A percentile compares a stretch with the other conserved stretches of the same genome.
Conservation (phyloP, 2,888 invertebrate species). For the Mallateleia sp. region DNA sequence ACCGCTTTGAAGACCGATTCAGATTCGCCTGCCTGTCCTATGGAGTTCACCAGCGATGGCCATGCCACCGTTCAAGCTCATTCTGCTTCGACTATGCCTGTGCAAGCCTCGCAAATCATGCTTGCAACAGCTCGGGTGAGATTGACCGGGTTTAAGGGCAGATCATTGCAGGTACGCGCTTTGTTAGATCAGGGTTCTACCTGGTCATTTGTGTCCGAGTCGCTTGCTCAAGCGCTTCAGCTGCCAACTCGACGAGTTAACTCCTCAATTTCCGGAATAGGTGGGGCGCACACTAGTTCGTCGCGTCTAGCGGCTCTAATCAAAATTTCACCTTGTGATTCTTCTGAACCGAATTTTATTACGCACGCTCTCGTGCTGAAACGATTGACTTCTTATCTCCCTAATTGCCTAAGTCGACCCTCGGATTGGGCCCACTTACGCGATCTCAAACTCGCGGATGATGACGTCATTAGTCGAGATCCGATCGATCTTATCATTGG, state of each 20-base stretch:
- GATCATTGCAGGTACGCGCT: not conserved
- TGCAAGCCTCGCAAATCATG: not conserved
- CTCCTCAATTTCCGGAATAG: not conserved
- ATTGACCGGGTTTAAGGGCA: not conserved
- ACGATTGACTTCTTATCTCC: too few relatives aligned
- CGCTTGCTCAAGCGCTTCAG: not conserved
- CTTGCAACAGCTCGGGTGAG: not conserved
- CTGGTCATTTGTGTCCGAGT: constrained; percentile 7
- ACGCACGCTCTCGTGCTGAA: too few relatives aligned
- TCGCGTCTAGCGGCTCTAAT: too few relatives aligned
- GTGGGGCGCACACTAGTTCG: not conserved
- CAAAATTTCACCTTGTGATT: too few relatives aligned
- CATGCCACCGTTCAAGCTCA: not conserved
- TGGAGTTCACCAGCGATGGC: too few relatives aligned
- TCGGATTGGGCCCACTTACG: not conserved
- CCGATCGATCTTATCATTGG: constrained; percentile 11
- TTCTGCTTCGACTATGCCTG: not conserved
- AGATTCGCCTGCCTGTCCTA: too few relatives aligned
- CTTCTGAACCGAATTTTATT: too few relatives aligned
- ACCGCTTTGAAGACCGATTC: too few relatives aligned
- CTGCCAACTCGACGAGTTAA: not conserved
- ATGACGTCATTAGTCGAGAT: not conserved
- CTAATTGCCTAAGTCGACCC: too few relatives aligned
- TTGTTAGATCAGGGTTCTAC: constrained; percentile 15
- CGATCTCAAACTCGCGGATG: not conserved